Percentiles rank a stretch among this genome's conserved stretches.
phyloP scores from a whole-genome alignment of 2,797 vertebrate genomes.

The Alosa sapidissima region DNA sequence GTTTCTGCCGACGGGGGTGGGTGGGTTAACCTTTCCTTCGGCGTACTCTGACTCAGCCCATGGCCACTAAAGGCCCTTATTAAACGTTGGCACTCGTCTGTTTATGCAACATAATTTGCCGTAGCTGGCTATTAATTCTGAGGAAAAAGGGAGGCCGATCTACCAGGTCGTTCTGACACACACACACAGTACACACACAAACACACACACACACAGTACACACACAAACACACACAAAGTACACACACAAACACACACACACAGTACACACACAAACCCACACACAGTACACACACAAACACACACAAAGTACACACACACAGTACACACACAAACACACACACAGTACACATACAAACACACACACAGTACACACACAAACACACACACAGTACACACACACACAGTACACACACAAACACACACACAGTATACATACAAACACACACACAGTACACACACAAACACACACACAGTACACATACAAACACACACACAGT shows the following conservation, averaged over 20 bases:
- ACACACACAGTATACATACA: too few species aligned
- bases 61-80: background rate
- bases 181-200: background rate
- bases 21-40: background rate
- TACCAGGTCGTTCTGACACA: background rate
- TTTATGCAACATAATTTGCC: background rate
- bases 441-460: too few species aligned
- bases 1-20: background rate
- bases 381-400: too few species aligned
- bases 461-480: background rate
- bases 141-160: too few species aligned
- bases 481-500: background rate
- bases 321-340: background rate
- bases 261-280: background rate
- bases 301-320: background rate
- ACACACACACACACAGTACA: constrained; percentile 16
- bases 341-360: too few species aligned
- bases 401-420: too few species aligned
- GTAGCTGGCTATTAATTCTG: too few species aligned
- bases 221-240: background rate
- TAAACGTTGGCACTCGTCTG: background rate
- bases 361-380: too few species aligned
- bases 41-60: background rate
- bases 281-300: background rate
- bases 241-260: constrained; percentile 1